Percentiles rank a stretch among this genome's conserved stretches.
These are phyloP conservation scores for Moxostoma hubbsi DNA, from an alignment of 2,797 vertebrate genomes.

Conservation along the genomic window DNA sequence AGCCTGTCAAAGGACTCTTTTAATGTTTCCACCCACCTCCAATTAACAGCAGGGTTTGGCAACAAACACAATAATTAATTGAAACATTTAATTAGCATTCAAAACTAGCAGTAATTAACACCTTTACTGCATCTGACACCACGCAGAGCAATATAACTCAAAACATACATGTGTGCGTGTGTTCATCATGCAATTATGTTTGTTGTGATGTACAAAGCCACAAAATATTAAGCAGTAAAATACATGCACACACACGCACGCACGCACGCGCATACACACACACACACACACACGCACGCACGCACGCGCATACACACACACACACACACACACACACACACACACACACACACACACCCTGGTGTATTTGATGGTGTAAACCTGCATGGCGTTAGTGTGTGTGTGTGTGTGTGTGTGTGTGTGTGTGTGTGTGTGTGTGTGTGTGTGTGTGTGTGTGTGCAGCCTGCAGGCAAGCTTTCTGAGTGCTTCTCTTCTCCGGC, in stretches of 20 bases:
- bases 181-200: conserved; percentile 57
- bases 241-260: background rate
- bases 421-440: conserved; percentile 41
- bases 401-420: no score
- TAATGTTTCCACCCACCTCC: conserved; percentile 68
- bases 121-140: conserved; percentile 78
- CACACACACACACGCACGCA: conserved; percentile 5
- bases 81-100: conserved; percentile 88
- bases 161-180: conserved; percentile 53
- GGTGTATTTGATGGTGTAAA: no score
- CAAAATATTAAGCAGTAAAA: conserved; percentile 28
- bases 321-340: conserved; percentile 29
- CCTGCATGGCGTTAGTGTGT: no score
- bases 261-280: conserved; percentile 1
- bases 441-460: conserved; percentile 59
- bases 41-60: conserved; percentile 81
- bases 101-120: conserved; percentile 91
- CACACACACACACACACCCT: no score
- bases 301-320: conserved; percentile 14
- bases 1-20: conserved; percentile 63
- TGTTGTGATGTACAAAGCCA: conserved; percentile 32
- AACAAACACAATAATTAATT: conserved; percentile 83
- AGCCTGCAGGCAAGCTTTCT: conserved; percentile 57
- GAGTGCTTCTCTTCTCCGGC: conserved; percentile 59
- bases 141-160: conserved; percentile 78